Conservation (phyloP, 2,113 vertebrate species). For the Pluvialis apricaria region DNA sequence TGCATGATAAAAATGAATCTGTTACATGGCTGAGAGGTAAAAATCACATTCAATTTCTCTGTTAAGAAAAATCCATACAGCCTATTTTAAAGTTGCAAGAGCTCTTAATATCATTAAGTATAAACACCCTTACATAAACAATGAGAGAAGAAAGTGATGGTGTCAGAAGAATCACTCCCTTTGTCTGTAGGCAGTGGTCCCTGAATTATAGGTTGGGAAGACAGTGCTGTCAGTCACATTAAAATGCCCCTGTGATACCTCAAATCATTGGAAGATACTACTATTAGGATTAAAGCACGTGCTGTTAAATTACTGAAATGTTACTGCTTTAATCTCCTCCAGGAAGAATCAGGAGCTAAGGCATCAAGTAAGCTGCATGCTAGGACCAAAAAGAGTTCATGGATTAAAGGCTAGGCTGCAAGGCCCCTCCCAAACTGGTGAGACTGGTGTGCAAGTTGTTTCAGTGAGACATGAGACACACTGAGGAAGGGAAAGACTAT, state of each 20-base stretch:
- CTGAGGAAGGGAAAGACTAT: not conserved
- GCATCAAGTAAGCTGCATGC: not conserved
- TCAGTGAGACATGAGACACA: not conserved
- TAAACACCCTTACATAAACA: not conserved
- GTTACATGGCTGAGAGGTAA: slow-evolving; percentile 28
- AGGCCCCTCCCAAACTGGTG: not conserved
- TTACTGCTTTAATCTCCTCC: not conserved
- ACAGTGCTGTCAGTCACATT: not conserved
- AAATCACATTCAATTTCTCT: not conserved
- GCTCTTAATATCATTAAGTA: not conserved
- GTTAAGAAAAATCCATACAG: not conserved
- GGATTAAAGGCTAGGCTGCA: not conserved
- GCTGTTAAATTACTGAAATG: not conserved
- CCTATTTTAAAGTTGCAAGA: not conserved
- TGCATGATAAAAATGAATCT: slow-evolving; percentile 24
- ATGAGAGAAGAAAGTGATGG: not conserved
- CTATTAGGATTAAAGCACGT: not conserved
- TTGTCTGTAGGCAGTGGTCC: not conserved
- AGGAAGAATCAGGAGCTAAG: not conserved
- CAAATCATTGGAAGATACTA: not conserved
- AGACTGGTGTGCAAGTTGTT: not conserved
- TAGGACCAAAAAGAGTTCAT: not conserved
- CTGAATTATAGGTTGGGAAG: not conserved
- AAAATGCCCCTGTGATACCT: not conserved
- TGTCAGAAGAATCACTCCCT: not conserved